phyloP scores from a whole-genome alignment of 2,888 invertebrate species.

The Arrhopalites spinosus region DNA sequence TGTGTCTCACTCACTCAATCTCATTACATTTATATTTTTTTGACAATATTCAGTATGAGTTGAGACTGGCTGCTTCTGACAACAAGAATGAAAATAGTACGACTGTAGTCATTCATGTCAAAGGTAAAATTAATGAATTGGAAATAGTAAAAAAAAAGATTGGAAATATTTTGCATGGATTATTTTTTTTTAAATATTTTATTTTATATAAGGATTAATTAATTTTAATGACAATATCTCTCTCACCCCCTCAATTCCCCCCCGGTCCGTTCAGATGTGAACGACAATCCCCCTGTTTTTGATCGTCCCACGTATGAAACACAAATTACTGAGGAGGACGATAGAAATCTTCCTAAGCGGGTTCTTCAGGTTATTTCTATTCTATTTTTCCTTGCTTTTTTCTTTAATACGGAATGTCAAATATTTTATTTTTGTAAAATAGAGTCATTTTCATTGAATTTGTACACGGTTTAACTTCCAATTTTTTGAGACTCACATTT shows the following conservation, averaged over 20 bases:
- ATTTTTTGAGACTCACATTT: background rate
- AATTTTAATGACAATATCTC: constrained; percentile 11
- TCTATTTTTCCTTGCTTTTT: background rate
- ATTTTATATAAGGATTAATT: background rate
- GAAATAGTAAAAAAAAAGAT: constrained; percentile 66
- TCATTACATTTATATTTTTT: no score
- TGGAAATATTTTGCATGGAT: background rate
- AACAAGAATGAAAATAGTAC: constrained; percentile 97
- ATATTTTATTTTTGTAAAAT: no score
- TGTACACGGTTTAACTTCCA: background rate
- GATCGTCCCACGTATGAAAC: constrained; percentile 92
- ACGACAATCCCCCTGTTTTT: constrained; percentile 73
- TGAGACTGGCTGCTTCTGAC: constrained; percentile 91
- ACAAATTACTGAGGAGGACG: constrained; percentile 94
- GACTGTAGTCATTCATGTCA: constrained; percentile 94
- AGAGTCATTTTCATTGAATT: no score
- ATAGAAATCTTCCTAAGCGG: constrained; percentile 89
- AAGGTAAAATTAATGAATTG: constrained; percentile 98
- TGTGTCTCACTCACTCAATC: constrained; percentile 15
- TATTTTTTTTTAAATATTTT: constrained; percentile 2
- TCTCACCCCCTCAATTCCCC: no score
- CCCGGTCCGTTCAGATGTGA: constrained; percentile 27
- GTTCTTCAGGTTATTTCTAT: constrained; percentile 75
- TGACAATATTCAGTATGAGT: constrained; percentile 82
- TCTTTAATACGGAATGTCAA: no score